Conservation (phyloP, 2,113 vertebrate species). For the Orthonyx spaldingii region DNA sequence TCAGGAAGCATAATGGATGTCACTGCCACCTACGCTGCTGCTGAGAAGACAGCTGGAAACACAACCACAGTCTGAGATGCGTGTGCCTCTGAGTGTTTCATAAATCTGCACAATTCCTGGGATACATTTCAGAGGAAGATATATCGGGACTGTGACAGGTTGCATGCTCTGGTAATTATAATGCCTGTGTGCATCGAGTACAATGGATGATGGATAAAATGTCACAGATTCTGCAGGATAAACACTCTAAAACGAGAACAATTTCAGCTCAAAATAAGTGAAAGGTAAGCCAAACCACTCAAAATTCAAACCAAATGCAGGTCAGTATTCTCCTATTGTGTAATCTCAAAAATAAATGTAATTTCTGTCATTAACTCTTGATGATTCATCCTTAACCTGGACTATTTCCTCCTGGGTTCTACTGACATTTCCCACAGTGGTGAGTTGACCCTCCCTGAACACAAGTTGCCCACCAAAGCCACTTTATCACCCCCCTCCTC, state of each 20-base stretch:
- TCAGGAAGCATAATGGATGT: background rate
- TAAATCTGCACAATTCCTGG: background rate
- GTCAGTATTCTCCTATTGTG: background rate
- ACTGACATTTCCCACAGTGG: background rate
- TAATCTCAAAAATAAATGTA: background rate
- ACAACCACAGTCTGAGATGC: background rate
- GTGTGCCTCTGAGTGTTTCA: background rate
- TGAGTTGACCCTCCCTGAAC: background rate
- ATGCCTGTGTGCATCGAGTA: background rate
- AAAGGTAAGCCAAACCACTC: background rate
- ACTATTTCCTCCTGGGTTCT: background rate
- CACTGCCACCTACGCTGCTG: background rate
- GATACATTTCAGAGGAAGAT: background rate
- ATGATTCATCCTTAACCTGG: background rate
- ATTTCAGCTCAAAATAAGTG: background rate
- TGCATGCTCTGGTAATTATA: background rate
- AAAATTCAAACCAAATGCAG: background rate
- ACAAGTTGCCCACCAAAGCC: background rate
- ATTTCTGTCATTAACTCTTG: background rate
- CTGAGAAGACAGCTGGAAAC: background rate
- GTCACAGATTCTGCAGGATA: background rate
- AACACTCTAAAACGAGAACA: background rate
- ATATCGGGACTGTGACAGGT: background rate
- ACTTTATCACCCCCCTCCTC: background rate
- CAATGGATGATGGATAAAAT: background rate